Conservation (phyloP, 1,140 invertebrate genomes). For the Drosophila lacteicornis region DNA sequence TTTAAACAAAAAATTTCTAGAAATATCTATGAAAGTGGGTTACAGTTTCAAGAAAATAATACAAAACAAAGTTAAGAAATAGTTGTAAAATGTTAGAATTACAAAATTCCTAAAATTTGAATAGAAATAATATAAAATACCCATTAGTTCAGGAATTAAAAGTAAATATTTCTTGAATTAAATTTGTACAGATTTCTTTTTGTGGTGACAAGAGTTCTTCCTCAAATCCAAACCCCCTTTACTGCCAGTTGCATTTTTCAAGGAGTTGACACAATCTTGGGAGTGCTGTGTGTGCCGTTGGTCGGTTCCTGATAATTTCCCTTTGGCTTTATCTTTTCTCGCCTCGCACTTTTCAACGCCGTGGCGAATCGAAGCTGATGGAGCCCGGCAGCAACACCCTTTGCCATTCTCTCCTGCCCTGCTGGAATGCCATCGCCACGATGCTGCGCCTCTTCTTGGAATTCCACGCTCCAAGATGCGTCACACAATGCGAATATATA, state of each 20-base stretch:
- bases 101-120: no score
- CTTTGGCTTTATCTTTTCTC: slow-evolving; percentile 39
- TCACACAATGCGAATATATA: slow-evolving; percentile 38
- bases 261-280: slow-evolving; percentile 46
- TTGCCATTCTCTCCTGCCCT: neutral
- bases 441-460: slow-evolving; percentile 77
- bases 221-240: neutral
- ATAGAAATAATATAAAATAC: no score
- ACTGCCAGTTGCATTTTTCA: slow-evolving; percentile 1
- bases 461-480: slow-evolving; percentile 67
- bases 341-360: slow-evolving; percentile 51
- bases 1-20: neutral
- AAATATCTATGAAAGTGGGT: neutral
- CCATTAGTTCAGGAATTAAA: no score
- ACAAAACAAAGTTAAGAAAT: neutral
- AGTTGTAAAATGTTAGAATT: no score
- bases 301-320: slow-evolving; percentile 41
- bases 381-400: slow-evolving; percentile 8
- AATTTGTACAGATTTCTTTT: no score
- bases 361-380: slow-evolving; percentile 36
- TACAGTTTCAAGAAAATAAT: neutral
- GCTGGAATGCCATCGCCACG: slow-evolving; percentile 50
- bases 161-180: no score
- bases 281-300: slow-evolving; percentile 32
- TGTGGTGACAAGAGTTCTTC: neutral